Base-by-base conservation (phyloP, 2,113 vertebrate species). In the Syrmaticus mikado region DNA sequence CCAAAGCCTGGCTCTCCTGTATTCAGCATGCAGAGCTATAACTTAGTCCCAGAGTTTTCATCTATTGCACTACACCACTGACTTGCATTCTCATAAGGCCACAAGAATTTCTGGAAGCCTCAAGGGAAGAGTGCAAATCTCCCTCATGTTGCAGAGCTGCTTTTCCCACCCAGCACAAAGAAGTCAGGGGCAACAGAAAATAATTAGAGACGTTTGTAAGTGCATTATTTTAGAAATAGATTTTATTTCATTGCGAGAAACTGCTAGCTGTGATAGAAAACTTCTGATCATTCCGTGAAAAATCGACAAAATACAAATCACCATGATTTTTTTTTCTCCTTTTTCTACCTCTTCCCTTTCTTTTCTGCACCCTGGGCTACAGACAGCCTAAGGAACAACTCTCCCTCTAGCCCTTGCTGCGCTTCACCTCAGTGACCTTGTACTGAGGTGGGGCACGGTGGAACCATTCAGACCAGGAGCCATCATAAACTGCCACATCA, bases 391-490 rank as follows among this genome's bases (percentile, higher is more conserved):
- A 53, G 58, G 32, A 65, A 32, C 17, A 43, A 38, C 12, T 25
- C 40, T 61, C 8, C 11, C 32, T 87, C 96, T 96, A 97, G 57
- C 92, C 97, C 88, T 96, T 97, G 74, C 38, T 78, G 7, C 92
- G 90, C 65, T 97, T 97, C 72, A 94, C 41, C 92, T 98, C 98
- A 3, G 98, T 98, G 85, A 99, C 96, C 17, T 98, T 96, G 34
- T 98, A 95, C 70, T 98, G 98, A 0, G 98, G 97, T 2, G 98
- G 97, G 1, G 99, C 98, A 50, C 98, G 97, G 85, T 93, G 97
- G 93, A 98, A 99, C 99, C 99, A 99, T 89, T 99, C 99, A 0
- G 95, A 96, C 99, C 99, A 99, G 84, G 99, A 98, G 19, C 99
- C 99, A 0, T 99, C 99, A 0, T 99, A 99, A 66, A 99, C 50